Evolutionary conservation across 2,113 vertebrate species (phyloP), one percentile per base, ranked within the genome.

Genomic region (Coturnix japonica): DNA sequence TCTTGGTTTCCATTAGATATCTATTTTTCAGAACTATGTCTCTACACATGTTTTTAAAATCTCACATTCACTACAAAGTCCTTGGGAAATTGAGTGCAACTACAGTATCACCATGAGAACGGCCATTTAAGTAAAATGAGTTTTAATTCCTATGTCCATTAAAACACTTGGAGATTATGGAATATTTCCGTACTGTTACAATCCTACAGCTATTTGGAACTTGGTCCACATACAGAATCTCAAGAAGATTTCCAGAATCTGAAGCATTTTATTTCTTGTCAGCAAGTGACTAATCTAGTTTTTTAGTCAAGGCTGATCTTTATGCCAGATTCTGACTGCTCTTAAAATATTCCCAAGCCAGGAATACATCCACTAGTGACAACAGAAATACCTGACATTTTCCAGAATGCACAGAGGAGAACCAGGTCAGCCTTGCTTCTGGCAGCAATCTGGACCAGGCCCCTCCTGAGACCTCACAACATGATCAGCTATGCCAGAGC

Each of bases 331-430:
- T 82, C 75, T 44, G 51, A 91, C 35, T 71, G 31, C 61, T 54
- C 57, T 91, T 78, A 28, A 91, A 94, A 91, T 53, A 88, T 15
- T 72, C 53, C 77, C 90, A 64, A 91, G 56, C 81, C 87, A 75
- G 66, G 81, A 92, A 87, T 63, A 71, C 33, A 17, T 78, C 81
- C 43, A 74, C 76, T 26, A 72, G 23, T 53, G 76, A 90, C 73
- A 93, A 78, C n/a, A 64, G 69, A 93, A 94, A 90, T 90, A 67
- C 9, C 64, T 39, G 35, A 59, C 51, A 60, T 71, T 81, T 88
- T 85, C 90, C 72, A 88, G 90, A 93, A 31, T 6, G 51, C 69
- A 44, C 16, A 77, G 65, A 90, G 64, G 51, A 87, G 51, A 83
- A 88, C 56, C 47, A 67, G 80, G 91, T 87, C 88, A 91, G 2